Percentiles rank a stretch among this genome's conserved stretches.
Evolutionary conservation across 2,797 vertebrate species (phyloP).

Genomic region (Sorex maritimensis): DNA sequence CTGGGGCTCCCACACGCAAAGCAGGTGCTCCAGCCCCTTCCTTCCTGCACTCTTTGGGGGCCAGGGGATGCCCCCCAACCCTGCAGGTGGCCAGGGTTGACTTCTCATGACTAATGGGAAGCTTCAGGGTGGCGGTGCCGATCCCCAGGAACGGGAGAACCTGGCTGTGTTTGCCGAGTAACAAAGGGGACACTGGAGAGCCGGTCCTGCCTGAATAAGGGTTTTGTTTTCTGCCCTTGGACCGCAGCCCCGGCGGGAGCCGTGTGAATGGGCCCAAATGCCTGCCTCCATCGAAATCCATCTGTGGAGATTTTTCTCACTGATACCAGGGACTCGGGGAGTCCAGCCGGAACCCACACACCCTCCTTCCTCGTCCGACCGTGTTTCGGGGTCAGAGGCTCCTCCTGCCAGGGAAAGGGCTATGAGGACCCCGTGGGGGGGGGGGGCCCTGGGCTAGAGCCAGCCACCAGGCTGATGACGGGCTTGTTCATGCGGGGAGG

Average conservation of each 20-base stretch:
- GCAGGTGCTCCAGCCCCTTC: background rate
- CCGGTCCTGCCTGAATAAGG: background rate
- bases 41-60: background rate
- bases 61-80: too few species aligned
- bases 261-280: constrained; percentile 16
- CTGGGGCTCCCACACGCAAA: too few species aligned
- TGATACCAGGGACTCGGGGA: constrained; percentile 25
- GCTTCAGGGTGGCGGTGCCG: too few species aligned
- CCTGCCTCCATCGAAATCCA: background rate
- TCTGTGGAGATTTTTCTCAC: background rate
- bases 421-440: background rate
- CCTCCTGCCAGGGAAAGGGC: background rate
- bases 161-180: background rate
- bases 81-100: too few species aligned
- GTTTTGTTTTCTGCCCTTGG: constrained; percentile 33
- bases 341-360: constrained; percentile 1
- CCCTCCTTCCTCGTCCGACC: background rate
- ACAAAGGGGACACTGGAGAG: background rate
- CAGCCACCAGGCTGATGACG: accelerated
- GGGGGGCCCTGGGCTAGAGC: background rate
- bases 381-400: constrained; percentile 1
- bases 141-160: background rate
- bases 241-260: background rate
- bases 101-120: too few species aligned
- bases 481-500: background rate